Percentiles rank a stretch among this genome's conserved stretches.
phyloP scores from a whole-genome alignment of 1,140 invertebrate genomes.

The Palaemon carinicauda region DNA sequence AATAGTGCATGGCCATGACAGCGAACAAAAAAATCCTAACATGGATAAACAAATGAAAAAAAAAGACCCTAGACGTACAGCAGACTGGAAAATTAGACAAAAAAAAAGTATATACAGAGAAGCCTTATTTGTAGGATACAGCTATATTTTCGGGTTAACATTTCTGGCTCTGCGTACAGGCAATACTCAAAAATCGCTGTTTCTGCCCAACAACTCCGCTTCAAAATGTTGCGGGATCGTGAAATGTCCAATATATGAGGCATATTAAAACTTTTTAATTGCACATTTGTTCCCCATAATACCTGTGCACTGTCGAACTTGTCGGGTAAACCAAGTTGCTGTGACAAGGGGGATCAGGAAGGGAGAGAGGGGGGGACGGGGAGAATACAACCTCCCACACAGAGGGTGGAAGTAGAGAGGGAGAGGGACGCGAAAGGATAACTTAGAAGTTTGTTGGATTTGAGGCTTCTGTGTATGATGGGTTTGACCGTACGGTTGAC shows the following conservation, averaged over 20 bases:
- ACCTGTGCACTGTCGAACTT: constrained; percentile 55
- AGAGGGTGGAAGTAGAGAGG: not conserved
- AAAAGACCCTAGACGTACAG: too few species aligned
- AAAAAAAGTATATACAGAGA: too few species aligned
- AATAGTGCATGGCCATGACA: too few species aligned
- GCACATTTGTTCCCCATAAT: constrained; percentile 55
- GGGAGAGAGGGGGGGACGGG: not conserved
- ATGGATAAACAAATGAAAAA: too few species aligned
- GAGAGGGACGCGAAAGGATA: not conserved
- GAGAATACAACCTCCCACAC: not conserved
- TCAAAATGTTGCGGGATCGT: constrained; percentile 52
- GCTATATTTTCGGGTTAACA: too few species aligned
- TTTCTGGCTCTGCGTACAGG: not conserved
- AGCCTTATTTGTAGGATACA: too few species aligned
- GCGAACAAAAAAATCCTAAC: too few species aligned
- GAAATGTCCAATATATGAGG: constrained; percentile 54
- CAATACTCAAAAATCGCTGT: constrained; percentile 46
- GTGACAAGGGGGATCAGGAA: constrained; percentile 27
- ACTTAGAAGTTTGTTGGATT: not conserved
- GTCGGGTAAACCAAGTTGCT: constrained; percentile 48
- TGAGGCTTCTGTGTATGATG: not conserved
- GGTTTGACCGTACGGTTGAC: not conserved
- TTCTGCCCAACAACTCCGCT: constrained; percentile 41
- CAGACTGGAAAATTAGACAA: too few species aligned
- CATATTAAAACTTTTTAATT: constrained; percentile 58